Evolutionary conservation across 2,113 vertebrate genomes (phyloP), one percentile per base, ranked within the genome.

Genomic region (Oenanthe melanoleuca): DNA sequence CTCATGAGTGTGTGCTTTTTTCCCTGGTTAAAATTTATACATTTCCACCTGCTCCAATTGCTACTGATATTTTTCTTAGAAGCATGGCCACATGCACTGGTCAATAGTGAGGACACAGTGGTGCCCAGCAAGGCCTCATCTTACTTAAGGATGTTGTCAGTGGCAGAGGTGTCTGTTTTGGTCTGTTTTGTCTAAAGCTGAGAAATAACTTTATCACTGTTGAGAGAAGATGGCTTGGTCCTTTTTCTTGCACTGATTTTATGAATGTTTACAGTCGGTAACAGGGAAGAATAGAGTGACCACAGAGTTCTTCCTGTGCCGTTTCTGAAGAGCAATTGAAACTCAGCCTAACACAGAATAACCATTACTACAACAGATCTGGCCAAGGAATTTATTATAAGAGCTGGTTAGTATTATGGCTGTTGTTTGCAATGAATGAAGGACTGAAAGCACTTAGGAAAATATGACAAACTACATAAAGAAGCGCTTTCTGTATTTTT

Each of bases 301-400:
- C 89, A 29, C 40, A 85, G 55, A 80, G 25, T 67, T 74, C 55
- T 78, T 92, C 57, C 78, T 63, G 24, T 90, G 67, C 34, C 29
- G 9, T 69, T 91, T 93, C 69, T 74, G 84, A 92, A 84, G 73
- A 86, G 61, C 66, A 93, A 2, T 52, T 87, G 80, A 87, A 94
- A 64, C 26, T 66, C 72, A 65, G 37, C 49, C 42, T 91, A 75
- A 75, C 12, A 31, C 34, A 74, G 64, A 93, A 17, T 73, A 92
- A 70, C 59, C 45, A 47, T 52, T 42, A 75, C 34, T 57, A 57
- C 74, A 40, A 42, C 55, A 95, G 50, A 50, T 82, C 55, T 89
- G 78, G 69, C 81, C 50, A 60, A 89, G 53, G 45, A 75, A 71
- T 71, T 52, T 87, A 47, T 92, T 80, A 17, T 87, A 80, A 85